Conservation (phyloP, 2,797 vertebrate species). For the Denticeps clupeoides region DNA sequence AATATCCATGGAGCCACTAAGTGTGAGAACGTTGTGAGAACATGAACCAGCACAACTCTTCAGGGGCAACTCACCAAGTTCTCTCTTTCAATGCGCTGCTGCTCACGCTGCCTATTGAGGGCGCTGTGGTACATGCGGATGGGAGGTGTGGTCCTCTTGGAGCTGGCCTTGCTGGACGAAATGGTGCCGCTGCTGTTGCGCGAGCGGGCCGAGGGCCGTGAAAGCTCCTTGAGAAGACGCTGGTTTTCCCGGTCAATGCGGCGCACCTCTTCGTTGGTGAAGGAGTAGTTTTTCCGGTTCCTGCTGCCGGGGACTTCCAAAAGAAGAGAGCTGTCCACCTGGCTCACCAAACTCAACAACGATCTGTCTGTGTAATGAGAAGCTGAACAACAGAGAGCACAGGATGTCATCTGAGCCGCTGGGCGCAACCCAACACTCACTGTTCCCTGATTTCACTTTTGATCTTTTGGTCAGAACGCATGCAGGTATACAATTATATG, state of each 20-base stretch:
- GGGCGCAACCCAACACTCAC: too few species aligned
- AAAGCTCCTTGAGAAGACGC: conserved; percentile 74
- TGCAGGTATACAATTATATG: too few species aligned
- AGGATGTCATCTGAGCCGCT: too few species aligned
- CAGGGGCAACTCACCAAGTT: conserved; percentile 72
- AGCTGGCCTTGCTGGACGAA: conserved; percentile 40
- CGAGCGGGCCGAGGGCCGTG: conserved; percentile 54
- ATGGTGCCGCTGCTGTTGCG: conserved; percentile 10
- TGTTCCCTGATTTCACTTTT: too few species aligned
- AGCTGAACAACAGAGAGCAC: too few species aligned
- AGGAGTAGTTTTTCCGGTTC: conserved; percentile 79
- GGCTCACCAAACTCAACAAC: conserved; percentile 63
- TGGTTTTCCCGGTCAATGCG: conserved; percentile 86
- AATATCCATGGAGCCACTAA: too few species aligned
- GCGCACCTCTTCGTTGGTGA: conserved; percentile 72
- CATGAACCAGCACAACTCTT: neutral
- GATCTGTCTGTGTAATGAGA: too few species aligned
- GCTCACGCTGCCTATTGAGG: conserved; percentile 79
- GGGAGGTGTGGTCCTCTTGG: conserved; percentile 12
- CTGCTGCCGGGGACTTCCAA: conserved; percentile 43
- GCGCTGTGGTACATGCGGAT: conserved; percentile 64
- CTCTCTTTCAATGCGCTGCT: conserved; percentile 81
- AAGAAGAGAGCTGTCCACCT: conserved; percentile 42
- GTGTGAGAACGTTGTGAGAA: neutral
- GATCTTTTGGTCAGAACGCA: too few species aligned